phyloP scores from a whole-genome alignment of 2,888 invertebrate genomes.

The Xylophagus ater region DNA sequence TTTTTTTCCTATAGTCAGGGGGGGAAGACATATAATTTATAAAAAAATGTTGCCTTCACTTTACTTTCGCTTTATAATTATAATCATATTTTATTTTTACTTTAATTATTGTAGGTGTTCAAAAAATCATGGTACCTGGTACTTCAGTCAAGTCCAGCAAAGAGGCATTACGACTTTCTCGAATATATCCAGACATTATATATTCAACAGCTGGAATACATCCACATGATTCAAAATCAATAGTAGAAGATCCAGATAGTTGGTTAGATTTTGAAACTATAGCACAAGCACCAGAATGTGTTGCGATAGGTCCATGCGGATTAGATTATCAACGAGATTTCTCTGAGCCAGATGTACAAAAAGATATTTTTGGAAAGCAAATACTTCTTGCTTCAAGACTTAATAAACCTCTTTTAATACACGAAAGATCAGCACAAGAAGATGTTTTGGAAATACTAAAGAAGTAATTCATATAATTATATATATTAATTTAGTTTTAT shows the following conservation, averaged over 20 bases:
- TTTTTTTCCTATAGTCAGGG: no score
- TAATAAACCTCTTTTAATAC: slow-evolving; percentile 77
- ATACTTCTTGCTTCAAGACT: slow-evolving; percentile 75
- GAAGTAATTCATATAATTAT: slow-evolving; percentile 32
- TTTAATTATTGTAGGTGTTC: slow-evolving; percentile 65
- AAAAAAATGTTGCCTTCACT: no score
- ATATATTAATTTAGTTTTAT: no score
- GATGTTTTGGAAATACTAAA: slow-evolving; percentile 64
- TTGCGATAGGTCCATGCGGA: slow-evolving; percentile 89
- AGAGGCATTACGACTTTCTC: slow-evolving; percentile 77
- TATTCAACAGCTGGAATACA: slow-evolving; percentile 89
- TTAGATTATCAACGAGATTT: slow-evolving; percentile 90
- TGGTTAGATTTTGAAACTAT: slow-evolving; percentile 71
- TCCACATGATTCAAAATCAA: slow-evolving; percentile 87
- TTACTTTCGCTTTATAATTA: no score
- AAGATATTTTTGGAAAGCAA: slow-evolving; percentile 78
- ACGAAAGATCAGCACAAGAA: slow-evolving; percentile 83
- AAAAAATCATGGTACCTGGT: slow-evolving; percentile 89
- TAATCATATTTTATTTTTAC: no score
- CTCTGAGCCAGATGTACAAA: slow-evolving; percentile 79
- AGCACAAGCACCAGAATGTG: slow-evolving; percentile 76
- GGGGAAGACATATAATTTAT: no score
- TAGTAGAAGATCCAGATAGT: slow-evolving; percentile 52
- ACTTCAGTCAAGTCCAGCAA: slow-evolving; percentile 81
- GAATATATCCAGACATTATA: slow-evolving; percentile 80